Percentiles rank a stretch among this genome's conserved stretches.
Evolutionary conservation across 2,113 vertebrate species (phyloP).

Genomic region (Varanus komodoensis): DNA sequence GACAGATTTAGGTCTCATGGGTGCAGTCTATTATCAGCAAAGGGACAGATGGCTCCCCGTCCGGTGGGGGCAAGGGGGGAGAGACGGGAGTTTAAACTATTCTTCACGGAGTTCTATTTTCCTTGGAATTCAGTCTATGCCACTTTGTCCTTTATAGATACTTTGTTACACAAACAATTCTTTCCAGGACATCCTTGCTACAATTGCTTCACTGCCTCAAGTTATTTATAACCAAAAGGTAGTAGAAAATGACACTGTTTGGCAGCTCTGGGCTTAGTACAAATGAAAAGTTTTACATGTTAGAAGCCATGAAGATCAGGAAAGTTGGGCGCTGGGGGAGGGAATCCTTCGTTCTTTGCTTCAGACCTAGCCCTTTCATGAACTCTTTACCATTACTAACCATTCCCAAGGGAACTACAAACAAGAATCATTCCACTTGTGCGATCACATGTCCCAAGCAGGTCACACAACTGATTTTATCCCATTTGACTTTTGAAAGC

Average conservation of each 20-base stretch:
- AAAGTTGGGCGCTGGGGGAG: not conserved
- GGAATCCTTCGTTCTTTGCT: constrained; percentile 46
- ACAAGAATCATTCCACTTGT: constrained; percentile 45
- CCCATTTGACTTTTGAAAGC: constrained; percentile 62
- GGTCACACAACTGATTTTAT: constrained; percentile 65
- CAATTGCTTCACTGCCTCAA: constrained; percentile 55
- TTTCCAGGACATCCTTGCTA: constrained; percentile 59
- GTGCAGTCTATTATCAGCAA: constrained; percentile 80
- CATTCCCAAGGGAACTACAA: constrained; percentile 67
- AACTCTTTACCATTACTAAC: constrained; percentile 58
- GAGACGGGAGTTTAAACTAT: constrained; percentile 62
- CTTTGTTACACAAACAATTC: constrained; percentile 65
- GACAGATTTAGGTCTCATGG: constrained; percentile 74
- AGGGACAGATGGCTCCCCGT: constrained; percentile 80
- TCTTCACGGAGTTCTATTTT: constrained; percentile 71
- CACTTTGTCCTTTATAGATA: constrained; percentile 72
- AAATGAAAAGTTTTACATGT: constrained; percentile 48
- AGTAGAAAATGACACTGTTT: constrained; percentile 53
- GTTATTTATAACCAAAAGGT: constrained; percentile 64
- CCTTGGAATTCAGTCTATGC: constrained; percentile 56
- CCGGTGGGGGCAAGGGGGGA: constrained; percentile 45
- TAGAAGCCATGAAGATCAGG: constrained; percentile 44
- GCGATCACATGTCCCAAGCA: constrained; percentile 55
- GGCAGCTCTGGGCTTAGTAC: constrained; percentile 45
- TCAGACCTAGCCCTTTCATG: constrained; percentile 44